phyloP scores from a whole-genome alignment of 2,797 vertebrate genomes.

The Sebastes vulpes region DNA sequence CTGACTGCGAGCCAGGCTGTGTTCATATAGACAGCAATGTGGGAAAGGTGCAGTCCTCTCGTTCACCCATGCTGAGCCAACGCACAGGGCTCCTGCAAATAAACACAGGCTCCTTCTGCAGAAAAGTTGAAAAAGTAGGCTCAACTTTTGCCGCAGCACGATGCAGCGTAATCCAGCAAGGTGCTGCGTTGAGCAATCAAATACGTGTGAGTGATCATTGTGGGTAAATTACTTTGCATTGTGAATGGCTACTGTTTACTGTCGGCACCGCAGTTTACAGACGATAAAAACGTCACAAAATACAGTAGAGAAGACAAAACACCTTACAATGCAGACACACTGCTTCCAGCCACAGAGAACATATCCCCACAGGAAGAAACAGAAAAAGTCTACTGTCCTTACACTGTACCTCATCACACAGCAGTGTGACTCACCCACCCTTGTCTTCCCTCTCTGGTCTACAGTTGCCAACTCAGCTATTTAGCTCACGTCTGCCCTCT shows the following conservation, averaged over 20 bases:
- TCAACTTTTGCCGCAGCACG: background rate
- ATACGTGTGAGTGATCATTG: background rate
- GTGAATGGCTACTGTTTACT: background rate
- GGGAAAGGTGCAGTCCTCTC: background rate
- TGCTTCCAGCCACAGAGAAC: conserved; percentile 34
- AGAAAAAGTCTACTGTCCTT: conserved; percentile 66
- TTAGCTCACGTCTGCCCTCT: conserved; percentile 83
- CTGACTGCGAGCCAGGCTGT: background rate
- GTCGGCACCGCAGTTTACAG: background rate
- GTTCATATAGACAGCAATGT: background rate
- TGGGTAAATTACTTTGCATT: background rate
- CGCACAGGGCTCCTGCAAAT: background rate
- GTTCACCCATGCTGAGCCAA: background rate
- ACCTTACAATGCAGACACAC: background rate
- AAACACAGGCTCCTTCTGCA: background rate
- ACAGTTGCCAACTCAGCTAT: conserved; percentile 80
- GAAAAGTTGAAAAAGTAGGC: background rate
- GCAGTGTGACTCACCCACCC: conserved; percentile 74
- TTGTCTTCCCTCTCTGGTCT: conserved; percentile 38
- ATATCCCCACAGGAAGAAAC: conserved; percentile 44
- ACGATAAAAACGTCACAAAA: background rate
- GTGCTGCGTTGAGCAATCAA: background rate
- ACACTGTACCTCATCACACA: conserved; percentile 73
- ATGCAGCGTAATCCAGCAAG: background rate
- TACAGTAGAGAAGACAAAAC: background rate